Conservation (phyloP, 2,113 vertebrate genomes). For the Myotis lucifugus region DNA sequence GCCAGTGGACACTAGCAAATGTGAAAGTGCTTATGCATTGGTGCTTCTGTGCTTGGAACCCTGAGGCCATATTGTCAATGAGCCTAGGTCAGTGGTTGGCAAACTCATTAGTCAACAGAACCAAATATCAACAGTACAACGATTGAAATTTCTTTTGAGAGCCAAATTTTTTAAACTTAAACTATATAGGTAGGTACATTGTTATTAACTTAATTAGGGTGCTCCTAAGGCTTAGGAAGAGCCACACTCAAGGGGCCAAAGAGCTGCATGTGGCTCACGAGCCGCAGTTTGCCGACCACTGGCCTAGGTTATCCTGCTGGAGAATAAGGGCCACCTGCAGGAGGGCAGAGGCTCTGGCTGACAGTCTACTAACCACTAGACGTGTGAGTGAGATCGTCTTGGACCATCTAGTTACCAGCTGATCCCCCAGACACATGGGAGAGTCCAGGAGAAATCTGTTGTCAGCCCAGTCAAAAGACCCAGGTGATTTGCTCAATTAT, state of each 20-base stretch:
- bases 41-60: background rate
- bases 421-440: background rate
- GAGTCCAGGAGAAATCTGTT: background rate
- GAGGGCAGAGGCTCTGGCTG: background rate
- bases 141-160: no score
- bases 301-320: background rate
- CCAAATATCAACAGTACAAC: no score
- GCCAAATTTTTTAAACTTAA: no score
- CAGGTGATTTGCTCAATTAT: background rate
- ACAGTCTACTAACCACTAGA: background rate
- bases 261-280: no score
- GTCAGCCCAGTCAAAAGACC: background rate
- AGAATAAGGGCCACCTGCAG: background rate
- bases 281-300: no score
- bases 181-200: no score
- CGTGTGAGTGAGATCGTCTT: background rate
- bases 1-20: background rate
- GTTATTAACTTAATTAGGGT: no score
- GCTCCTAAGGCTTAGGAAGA: no score
- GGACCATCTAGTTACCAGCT: background rate
- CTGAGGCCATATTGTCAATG: background rate
- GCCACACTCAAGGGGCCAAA: no score
- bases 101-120: no score
- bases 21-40: background rate
- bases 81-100: background rate